A percentile compares a stretch with the other conserved stretches of the same genome.
Conservation (phyloP, 92 coral and sea anemone genomes). For the Bergia puertoricense region DNA sequence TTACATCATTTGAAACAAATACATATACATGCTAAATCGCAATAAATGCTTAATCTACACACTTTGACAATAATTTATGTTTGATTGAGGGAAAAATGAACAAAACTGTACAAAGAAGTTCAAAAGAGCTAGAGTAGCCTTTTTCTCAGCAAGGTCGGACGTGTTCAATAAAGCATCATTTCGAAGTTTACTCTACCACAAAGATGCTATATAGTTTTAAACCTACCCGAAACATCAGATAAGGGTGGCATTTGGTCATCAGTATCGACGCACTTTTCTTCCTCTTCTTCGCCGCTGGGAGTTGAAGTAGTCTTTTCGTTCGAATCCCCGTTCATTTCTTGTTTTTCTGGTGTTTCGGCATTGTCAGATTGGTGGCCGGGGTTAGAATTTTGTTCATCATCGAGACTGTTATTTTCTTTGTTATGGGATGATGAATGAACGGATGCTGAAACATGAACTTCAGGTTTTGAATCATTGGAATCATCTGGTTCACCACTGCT, state of each 20-base stretch:
- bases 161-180: too few relatives aligned
- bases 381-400: neutral
- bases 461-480: neutral
- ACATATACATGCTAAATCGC: too few relatives aligned
- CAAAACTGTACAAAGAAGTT: too few relatives aligned
- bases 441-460: neutral
- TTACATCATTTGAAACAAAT: too few relatives aligned
- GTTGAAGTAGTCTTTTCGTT: neutral
- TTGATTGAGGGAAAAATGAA: too few relatives aligned
- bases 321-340: neutral
- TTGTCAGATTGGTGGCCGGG: neutral
- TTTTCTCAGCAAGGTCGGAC: too few relatives aligned
- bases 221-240: constrained; percentile 26
- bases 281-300: neutral
- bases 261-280: neutral
- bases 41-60: too few relatives aligned
- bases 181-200: neutral
- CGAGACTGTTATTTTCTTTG: neutral
- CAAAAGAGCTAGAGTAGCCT: too few relatives aligned
- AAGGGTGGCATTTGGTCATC: constrained; percentile 30
- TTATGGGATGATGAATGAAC: neutral
- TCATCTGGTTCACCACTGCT: neutral
- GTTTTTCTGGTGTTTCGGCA: neutral
- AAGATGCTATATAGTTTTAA: neutral
- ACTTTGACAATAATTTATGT: too few relatives aligned